Base-by-base conservation (phyloP, 1,140 invertebrate genomes). In the Eriocheir sinensis region DNA sequence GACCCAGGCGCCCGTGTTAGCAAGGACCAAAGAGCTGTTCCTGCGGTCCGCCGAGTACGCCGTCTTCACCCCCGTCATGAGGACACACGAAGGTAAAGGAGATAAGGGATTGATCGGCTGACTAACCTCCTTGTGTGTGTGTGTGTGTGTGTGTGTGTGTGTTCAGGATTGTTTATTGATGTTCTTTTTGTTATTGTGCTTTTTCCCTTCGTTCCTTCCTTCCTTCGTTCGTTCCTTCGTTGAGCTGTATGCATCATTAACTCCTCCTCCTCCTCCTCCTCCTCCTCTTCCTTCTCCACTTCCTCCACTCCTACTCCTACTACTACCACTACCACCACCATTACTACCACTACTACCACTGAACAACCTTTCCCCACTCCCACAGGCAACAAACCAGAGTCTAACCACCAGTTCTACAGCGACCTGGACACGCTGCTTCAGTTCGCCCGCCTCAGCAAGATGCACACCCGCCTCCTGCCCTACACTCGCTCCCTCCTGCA, bases 41-140 rank as follows among this genome's bases (percentile, higher is more conserved):
- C 95, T 97, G 21, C 95, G 97, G 36, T 97, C 96, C 27, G 96
- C 96, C 0, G 97, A 97, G 95, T 96, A 96, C 90, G 96, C 97
- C 3, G 96, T 96, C 2, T 97, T 97, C 96, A 97, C 96, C 12
- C 96, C 97, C 0, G 95, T 97, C 21, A 97, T 97, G 96, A 96
- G 97, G 79, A 96, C 96, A 9, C 97, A 97, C 91, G 97, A 97
- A 96, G 96, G 95, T 95, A 21, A 89, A 83, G 48, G 9, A 9
- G 9, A 21, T 40, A n/a, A n/a, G 30, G 27, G 81, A 30, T 17
- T 27, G 85, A 30, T 0, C 3, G 2, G n/a, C n/a, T n/a, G n/a
- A n/a, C n/a, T n/a, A n/a, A n/a, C n/a, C n/a, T n/a, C n/a, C n/a
- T n/a, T n/a, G n/a, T n/a, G n/a, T n/a, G n/a, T n/a, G n/a, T n/a